A percentile compares a stretch with the other conserved stretches of the same genome.
phyloP scores from a whole-genome alignment of 2,797 vertebrate species.

The Rhadinocentrus ornatus region DNA sequence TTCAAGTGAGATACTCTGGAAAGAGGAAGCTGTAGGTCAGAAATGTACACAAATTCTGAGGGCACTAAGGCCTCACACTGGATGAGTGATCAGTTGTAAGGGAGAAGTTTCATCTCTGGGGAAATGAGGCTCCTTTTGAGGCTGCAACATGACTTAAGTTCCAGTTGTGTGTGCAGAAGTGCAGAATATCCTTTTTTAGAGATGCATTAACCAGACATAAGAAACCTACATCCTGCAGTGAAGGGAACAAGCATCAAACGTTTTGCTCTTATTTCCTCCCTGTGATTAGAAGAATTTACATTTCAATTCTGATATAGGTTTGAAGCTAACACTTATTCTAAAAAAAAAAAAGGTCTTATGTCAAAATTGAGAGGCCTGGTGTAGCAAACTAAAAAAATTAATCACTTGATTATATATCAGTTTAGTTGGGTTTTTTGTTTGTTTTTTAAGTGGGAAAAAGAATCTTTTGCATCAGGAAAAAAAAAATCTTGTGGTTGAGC shows the following conservation, averaged over 20 bases:
- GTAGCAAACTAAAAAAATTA: not conserved
- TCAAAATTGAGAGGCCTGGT: not conserved
- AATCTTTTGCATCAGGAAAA: no score
- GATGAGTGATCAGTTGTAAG: not conserved
- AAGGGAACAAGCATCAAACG: not conserved
- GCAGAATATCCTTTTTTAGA: not conserved
- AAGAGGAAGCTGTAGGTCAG: not conserved
- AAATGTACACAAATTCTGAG: not conserved
- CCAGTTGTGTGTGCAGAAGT: not conserved
- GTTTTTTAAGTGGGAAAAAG: no score
- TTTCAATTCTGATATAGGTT: no score
- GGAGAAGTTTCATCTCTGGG: not conserved
- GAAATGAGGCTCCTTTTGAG: not conserved
- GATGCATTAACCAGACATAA: not conserved
- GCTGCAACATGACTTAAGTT: not conserved
- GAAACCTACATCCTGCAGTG: not conserved
- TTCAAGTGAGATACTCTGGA: not conserved
- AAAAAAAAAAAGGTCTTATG: no score
- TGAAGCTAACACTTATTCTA: no score
- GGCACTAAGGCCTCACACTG: not conserved
- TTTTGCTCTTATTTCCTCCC: no score
- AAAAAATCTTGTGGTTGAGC: not conserved
- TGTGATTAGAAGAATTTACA: no score
- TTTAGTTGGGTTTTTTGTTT: no score
- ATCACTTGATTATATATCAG: no score